Base-by-base conservation (phyloP, 2,888 invertebrate genomes). In the Bedellia somnulentella region DNA sequence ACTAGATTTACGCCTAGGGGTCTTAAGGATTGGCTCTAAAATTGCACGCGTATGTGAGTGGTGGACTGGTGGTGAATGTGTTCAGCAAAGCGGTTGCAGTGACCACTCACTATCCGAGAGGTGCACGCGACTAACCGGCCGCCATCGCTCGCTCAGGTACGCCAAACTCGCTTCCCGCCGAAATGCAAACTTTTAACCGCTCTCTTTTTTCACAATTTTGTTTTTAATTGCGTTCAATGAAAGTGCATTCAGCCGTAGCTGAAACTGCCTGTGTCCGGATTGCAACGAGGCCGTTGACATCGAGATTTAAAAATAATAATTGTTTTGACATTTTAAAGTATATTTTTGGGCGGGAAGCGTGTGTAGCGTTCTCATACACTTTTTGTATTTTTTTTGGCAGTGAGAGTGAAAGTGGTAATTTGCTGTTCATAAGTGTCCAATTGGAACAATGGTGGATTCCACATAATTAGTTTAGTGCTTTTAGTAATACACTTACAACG, bases 361-460 rank as follows among this genome's bases (percentile, higher is more conserved):
- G 66, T 59, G 60, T 57, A 52, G 46, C 52, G 40, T 42, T 15
- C n/a, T n/a, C n/a, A n/a, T n/a, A n/a, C n/a, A n/a, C n/a, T n/a
- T n/a, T 27, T 42, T 40, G 40, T 42, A 42, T 40, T 41, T 44
- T 50, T 47, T 47, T 57, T 49, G 51, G 22, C 25, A 57, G 60
- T 62, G 57, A 58, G 52, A 61, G 70, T 71, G 67, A 52, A 49
- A 54, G 68, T 70, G 67, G 29, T 16, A 17, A 27, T 53, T 55
- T 55, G 47, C 44, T 37, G 33, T n/a, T 34, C 45, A 23, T 16
- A 40, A 58, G 70, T 71, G 71, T 52, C 29, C 50, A 52, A 31
- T 35, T 45, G 54, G 55, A 66, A 70, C 56, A 52, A 73, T 75
- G 73, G 64, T 73, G 71, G 54, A 71, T 62, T 63, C 55, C 52